Percentiles rank a stretch among this genome's conserved stretches.
Evolutionary conservation across 2,797 vertebrate genomes (phyloP).

Genomic region (Oreonectes daqikongensis): DNA sequence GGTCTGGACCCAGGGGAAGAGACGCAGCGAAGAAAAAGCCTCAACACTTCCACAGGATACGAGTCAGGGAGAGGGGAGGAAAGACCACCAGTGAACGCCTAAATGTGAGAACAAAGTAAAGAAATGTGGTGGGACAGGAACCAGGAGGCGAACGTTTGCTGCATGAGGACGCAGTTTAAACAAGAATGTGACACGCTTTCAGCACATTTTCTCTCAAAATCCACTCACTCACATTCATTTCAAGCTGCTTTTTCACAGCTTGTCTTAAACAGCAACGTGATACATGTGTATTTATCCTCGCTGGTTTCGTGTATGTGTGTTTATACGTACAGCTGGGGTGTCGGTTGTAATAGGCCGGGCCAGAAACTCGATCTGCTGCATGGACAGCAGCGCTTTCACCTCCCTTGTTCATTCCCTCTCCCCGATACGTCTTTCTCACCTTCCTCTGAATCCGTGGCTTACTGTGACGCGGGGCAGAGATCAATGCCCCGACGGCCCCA

Average conservation of each 20-base stretch:
- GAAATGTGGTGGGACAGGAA: conserved; percentile 39
- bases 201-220: conserved; percentile 41
- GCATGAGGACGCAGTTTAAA: conserved; percentile 26
- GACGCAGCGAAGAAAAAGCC: conserved; percentile 5
- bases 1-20: conserved; percentile 30
- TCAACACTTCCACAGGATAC: conserved; percentile 50
- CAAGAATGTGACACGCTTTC: conserved; percentile 37
- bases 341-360: conserved; percentile 59
- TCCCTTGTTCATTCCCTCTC: conserved; percentile 31
- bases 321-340: conserved; percentile 36
- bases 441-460: conserved; percentile 51
- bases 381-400: conserved; percentile 53
- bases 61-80: conserved; percentile 27
- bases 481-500: conserved; percentile 51
- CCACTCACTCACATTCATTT: conserved; percentile 25
- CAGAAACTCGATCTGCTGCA: conserved; percentile 68
- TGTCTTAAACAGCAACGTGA: conserved; percentile 11
- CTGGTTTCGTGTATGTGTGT: conserved; percentile 11
- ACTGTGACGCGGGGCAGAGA: conserved; percentile 53
- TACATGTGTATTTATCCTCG: conserved; percentile 17
- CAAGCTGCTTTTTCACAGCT: conserved; percentile 9
- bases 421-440: conserved; percentile 47
- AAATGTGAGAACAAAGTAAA: conserved; percentile 45
- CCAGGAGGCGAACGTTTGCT: conserved; percentile 51
- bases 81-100: conserved; percentile 43